Evolutionary conservation across 1,140 invertebrate species (phyloP), one percentile per base, ranked within the genome.

Genomic region (Cherax destructor): DNA sequence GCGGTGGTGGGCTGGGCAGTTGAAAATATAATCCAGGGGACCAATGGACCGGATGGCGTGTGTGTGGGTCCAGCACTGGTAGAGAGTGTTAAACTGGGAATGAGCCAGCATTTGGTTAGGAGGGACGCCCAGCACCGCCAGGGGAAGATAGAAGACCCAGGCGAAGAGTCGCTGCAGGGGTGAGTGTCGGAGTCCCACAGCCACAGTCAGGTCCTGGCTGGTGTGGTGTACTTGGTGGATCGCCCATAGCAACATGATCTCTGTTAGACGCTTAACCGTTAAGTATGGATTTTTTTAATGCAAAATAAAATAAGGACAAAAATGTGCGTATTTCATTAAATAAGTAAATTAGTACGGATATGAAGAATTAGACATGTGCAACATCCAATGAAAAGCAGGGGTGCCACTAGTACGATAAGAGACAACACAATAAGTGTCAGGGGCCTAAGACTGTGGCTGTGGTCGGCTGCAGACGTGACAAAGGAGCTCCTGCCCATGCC

Each of bases 221-320:
- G 97, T 99, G 93, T 99, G 98, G 94, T 99, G 98, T 0, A 98
- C 97, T 95, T 99, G 98, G 95, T 99, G 98, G 89, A 98, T 97
- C 1, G 98, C 97, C 98, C 98, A 99, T 86, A 99, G 95, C 87
- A 99, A 96, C 94, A 98, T 98, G 11, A 98, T 95, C 94, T 99
- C 97, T 76, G 88, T 24, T 21, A n/a, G 69, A 30, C 0, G 21
- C 24, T n/a, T 5, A 56, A 4, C 52, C 52, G 52, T 56, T 9
- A 9, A 56, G 6, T 6, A 56, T 4, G 3, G 9, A 5, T 56
- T 41, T 41, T 41, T 2, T 41, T 41, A 41, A 41, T 41, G 30
- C 30, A 41, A 41, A 41, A 41, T 41, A 41, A 41, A 2, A 41
- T 41, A 41, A 41, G 2, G 30, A 41, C n/a, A 41, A 41, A 41